Percentiles rank a stretch among this genome's conserved stretches.
Conservation (phyloP, 2,888 invertebrate species). For the Lasiommata megera region DNA sequence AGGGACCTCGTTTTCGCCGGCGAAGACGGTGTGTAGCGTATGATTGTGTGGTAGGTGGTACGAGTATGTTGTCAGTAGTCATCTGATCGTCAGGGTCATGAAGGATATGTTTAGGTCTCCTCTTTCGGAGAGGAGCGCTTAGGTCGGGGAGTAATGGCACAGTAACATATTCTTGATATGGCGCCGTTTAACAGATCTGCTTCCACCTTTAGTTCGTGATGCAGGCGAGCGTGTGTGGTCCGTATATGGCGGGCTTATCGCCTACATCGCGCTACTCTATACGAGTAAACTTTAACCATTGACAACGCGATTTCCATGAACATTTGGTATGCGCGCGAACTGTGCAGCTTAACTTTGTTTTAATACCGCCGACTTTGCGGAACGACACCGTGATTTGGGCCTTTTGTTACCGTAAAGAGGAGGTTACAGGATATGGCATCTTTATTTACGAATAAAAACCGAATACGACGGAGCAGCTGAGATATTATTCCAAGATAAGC, state of each 20-base stretch:
- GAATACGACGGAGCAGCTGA: too few species aligned
- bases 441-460: too few species aligned
- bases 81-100: too few species aligned
- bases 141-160: too few species aligned
- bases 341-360: conserved; percentile 10
- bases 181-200: conserved; percentile 8
- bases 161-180: not conserved
- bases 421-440: too few species aligned
- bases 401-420: conserved; percentile 4
- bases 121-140: too few species aligned
- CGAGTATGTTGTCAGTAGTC: too few species aligned
- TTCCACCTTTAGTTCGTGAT: conserved; percentile 26
- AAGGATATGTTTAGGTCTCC: too few species aligned
- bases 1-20: too few species aligned
- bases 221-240: conserved; percentile 34
- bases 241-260: conserved; percentile 34
- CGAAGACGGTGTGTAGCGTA: too few species aligned
- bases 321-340: conserved; percentile 29
- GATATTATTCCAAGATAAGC: too few species aligned
- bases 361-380: conserved; percentile 7
- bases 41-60: too few species aligned
- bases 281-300: conserved; percentile 33
- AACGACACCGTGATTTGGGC: conserved; percentile 6
- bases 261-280: conserved; percentile 31
- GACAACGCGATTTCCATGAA: conserved; percentile 34